Percentiles rank a stretch among this genome's conserved stretches.
phyloP scores from a whole-genome alignment of 2,888 invertebrate species.

The Coremacera marginata region DNA sequence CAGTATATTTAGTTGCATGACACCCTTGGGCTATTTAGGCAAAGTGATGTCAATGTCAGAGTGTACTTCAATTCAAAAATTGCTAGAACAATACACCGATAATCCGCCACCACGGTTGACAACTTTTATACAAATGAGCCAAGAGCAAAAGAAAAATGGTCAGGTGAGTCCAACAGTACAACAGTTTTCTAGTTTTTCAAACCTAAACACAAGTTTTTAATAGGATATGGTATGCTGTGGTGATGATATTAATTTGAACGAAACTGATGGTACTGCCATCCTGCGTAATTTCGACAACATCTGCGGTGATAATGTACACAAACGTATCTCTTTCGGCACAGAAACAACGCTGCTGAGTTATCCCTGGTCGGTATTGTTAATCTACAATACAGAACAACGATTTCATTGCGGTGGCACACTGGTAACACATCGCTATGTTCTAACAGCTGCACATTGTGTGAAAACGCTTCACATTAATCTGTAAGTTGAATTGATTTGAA shows the following conservation, averaged over 20 bases:
- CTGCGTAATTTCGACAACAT: constrained; percentile 21
- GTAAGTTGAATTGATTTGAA: neutral
- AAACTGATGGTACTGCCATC: constrained; percentile 25
- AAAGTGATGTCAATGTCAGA: too few species aligned
- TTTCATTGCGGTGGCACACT: constrained; percentile 60
- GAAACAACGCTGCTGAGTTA: constrained; percentile 28
- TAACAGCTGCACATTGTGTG: constrained; percentile 54
- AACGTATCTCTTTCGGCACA: constrained; percentile 32
- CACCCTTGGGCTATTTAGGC: too few species aligned
- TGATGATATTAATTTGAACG: neutral
- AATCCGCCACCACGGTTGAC: too few species aligned
- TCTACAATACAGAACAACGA: constrained; percentile 66
- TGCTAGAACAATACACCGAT: too few species aligned
- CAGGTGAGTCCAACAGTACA: too few species aligned
- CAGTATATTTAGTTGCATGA: too few species aligned
- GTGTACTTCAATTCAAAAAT: too few species aligned
- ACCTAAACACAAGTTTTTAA: neutral
- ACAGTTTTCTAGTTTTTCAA: too few species aligned
- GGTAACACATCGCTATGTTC: constrained; percentile 48
- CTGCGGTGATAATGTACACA: constrained; percentile 24
- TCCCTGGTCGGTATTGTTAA: constrained; percentile 80
- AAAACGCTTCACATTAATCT: neutral
- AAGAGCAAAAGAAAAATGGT: too few species aligned
- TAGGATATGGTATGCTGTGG: constrained; percentile 31
- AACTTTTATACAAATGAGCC: too few species aligned